Evolutionary conservation across 1,140 invertebrate genomes (phyloP).

Genomic region (Scaptomyza graminum): DNA sequence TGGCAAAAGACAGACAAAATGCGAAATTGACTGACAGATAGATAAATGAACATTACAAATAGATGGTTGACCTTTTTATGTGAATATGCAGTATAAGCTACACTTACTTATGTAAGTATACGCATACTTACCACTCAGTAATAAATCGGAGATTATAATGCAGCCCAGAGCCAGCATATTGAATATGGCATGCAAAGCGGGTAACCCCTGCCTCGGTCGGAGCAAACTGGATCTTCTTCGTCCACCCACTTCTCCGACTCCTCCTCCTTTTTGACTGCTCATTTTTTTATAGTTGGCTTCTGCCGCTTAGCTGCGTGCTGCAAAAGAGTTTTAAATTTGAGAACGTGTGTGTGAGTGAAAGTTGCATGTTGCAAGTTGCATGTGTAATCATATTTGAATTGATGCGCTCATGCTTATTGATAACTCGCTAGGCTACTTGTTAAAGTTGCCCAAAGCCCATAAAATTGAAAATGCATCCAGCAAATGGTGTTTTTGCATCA

Average conservation of each 20-base stretch:
- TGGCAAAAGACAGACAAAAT: slow-evolving; percentile 10
- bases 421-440: slow-evolving; percentile 54
- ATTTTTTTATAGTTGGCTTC: slow-evolving; percentile 40
- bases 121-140: slow-evolving; percentile 77
- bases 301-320: slow-evolving; percentile 33
- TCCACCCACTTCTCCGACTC: not conserved
- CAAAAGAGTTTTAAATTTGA: slow-evolving; percentile 43
- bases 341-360: slow-evolving; percentile 42
- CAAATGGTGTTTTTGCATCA: not conserved
- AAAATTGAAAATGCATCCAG: slow-evolving; percentile 19
- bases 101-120: slow-evolving; percentile 24
- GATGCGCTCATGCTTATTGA: slow-evolving; percentile 65
- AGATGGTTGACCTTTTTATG: slow-evolving; percentile 10
- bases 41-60: slow-evolving; percentile 8
- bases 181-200: slow-evolving; percentile 58
- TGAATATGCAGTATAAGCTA: slow-evolving; percentile 6
- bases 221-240: slow-evolving; percentile 14
- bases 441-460: slow-evolving; percentile 8
- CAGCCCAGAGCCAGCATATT: slow-evolving; percentile 77
- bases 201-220: slow-evolving; percentile 15
- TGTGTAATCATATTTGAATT: slow-evolving; percentile 72
- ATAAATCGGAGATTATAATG: slow-evolving; percentile 81
- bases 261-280: slow-evolving; percentile 36
- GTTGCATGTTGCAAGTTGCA: slow-evolving; percentile 48
- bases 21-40: slow-evolving; percentile 15